phyloP scores from a whole-genome alignment of 2,797 vertebrate species.

The Spondyliosoma cantharus region DNA sequence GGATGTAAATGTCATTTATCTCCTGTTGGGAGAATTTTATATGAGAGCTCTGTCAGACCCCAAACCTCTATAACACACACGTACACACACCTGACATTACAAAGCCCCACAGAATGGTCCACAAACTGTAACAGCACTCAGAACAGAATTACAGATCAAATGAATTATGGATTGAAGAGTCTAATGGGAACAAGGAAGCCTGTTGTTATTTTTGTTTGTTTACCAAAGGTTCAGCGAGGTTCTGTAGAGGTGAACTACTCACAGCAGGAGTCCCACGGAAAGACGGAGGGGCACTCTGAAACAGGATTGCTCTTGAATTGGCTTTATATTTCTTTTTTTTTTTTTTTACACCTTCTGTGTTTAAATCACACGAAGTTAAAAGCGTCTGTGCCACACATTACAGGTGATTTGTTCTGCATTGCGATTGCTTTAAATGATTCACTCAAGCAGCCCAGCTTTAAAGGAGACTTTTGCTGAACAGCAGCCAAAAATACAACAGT shows the following conservation, averaged over 20 bases:
- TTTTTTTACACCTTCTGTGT: not conserved
- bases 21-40: not conserved
- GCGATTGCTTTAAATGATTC: not conserved
- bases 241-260: conserved; percentile 7
- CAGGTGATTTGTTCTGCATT: not conserved
- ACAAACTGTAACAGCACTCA: conserved; percentile 9
- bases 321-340: conserved; percentile 14
- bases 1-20: conserved; percentile 1
- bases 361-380: not conserved
- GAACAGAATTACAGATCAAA: conserved; percentile 32
- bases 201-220: conserved; percentile 48
- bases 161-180: conserved; percentile 55
- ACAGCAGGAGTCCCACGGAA: conserved; percentile 8
- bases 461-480: not conserved
- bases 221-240: conserved; percentile 14
- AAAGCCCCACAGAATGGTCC: conserved; percentile 8
- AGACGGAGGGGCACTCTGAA: no score
- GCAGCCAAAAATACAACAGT: not conserved
- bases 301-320: not conserved
- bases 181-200: conserved; percentile 32
- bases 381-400: not conserved
- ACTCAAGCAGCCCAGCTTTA: not conserved
- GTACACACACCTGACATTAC: conserved; percentile 6
- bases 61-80: not conserved
- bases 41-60: not conserved